Percentiles rank a stretch among this genome's conserved stretches.
phyloP scores from a whole-genome alignment of 2,888 invertebrate genomes.

The Ceramica pisi region DNA sequence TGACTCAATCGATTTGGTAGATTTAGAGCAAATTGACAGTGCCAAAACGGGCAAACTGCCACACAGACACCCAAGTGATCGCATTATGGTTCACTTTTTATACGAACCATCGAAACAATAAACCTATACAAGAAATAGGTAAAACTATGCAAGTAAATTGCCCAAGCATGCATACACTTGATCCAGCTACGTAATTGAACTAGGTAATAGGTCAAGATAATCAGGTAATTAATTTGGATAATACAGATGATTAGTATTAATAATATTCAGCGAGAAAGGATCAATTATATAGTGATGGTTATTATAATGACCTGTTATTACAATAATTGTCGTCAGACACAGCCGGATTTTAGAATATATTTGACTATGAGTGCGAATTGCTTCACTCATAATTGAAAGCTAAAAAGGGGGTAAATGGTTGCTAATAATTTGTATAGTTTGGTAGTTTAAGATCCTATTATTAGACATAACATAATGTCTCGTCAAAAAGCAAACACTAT shows the following conservation, averaged over 20 bases:
- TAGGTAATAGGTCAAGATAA: conserved; percentile 12
- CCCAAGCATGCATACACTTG: background rate
- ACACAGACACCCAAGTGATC: background rate
- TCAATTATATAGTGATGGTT: background rate
- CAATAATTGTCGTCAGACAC: background rate
- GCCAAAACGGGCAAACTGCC: background rate
- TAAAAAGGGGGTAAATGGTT: too few relatives aligned
- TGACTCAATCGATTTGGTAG: background rate
- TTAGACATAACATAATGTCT: too few relatives aligned
- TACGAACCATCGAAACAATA: background rate
- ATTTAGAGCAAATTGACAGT: background rate
- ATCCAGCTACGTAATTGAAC: background rate
- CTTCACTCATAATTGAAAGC: too few relatives aligned
- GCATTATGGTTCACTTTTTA: background rate
- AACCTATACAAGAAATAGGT: background rate
- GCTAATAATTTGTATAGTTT: too few relatives aligned
- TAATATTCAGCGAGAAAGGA: background rate
- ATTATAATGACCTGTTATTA: background rate
- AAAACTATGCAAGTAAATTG: background rate
- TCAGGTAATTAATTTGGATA: conserved; percentile 3
- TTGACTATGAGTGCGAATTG: too few relatives aligned
- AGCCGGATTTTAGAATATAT: background rate
- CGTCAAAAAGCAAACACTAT: too few relatives aligned
- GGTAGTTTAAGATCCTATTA: too few relatives aligned
- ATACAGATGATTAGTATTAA: conserved; percentile 3